Base-by-base conservation (phyloP, 1,140 invertebrate species). In the Probaryconus sp. region DNA sequence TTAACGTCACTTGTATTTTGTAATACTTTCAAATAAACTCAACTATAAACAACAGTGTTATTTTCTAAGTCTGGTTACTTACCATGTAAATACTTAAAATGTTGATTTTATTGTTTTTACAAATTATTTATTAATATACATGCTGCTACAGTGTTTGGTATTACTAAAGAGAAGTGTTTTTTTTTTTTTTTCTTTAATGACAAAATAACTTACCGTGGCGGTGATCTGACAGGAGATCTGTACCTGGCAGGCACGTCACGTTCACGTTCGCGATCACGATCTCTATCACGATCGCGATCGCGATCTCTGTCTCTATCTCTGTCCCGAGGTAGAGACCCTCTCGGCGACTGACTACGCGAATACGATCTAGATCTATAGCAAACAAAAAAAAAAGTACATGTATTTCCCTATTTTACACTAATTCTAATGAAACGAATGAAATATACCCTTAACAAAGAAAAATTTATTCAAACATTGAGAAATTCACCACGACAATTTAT, bases 181-280 rank as follows among this genome's bases (percentile, higher is more conserved):
- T 16, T 67, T 56, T 35, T 26, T 35, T 33, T 50, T 18, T 5
- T 16, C 2, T 37, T 4, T 37, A 14, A 31, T 35, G n/a, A 9
- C 24, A 6, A 18, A 18, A 7, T 18, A 31, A 65, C 76, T 70
- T 82, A 89, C 89, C 88, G 88, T 55, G 85, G 85, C 61, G 89
- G 88, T 45, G 89, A 89, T 84, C 88, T 82, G 30, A 82, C 67
- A 24, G 89, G 88, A 30, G 89, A 89, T 64, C 89, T 83, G 75
- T 89, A 90, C 43, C 88, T 85, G 43, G 84, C 79, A 61, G 85
- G 79, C 31, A 70, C 56, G 21, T 83, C 80, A 2, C 81, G 72
- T n/a, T 81, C 79, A 42, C 82, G 75, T 30, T 82, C 81, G 3
- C 80, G 65, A 43, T 81, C 78, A 9, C 80, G 30, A 2, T 80